These are phyloP conservation scores for Alectura lathami DNA, from an alignment of 2,113 vertebrate genomes.

Conservation along the genomic window DNA sequence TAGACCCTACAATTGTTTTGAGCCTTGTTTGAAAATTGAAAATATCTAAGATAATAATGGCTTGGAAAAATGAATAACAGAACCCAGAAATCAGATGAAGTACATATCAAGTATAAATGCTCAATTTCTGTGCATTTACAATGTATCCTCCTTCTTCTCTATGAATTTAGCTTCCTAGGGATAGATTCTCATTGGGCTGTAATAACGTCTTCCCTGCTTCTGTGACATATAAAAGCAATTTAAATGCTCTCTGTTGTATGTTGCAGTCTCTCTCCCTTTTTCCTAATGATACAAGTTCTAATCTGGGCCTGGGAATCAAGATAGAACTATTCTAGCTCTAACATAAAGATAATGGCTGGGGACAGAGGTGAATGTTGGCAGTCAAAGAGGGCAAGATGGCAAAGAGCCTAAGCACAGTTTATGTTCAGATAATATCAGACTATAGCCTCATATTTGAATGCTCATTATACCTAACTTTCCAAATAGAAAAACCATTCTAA, in stretches of 20 bases:
- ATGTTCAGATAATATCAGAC: not conserved
- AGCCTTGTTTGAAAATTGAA: not conserved
- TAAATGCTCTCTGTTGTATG: rapidly evolving
- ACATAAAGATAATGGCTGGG: not conserved
- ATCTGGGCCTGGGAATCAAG: not conserved
- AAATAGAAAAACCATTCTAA: not conserved
- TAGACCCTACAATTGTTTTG: no score
- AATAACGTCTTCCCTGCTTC: not conserved
- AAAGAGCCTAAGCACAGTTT: not conserved
- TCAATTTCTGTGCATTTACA: not conserved
- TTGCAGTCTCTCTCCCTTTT: not conserved
- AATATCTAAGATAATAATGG: not conserved
- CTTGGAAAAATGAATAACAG: not conserved
- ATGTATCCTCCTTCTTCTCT: not conserved
- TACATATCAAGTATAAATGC: not conserved
- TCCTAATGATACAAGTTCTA: not conserved
- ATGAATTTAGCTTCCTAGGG: not conserved
- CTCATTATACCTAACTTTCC: rapidly evolving
- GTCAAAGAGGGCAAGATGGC: rapidly evolving
- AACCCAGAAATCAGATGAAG: not conserved
- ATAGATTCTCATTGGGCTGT: not conserved
- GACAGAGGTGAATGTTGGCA: not conserved
- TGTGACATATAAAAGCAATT: not conserved
- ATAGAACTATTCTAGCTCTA: not conserved
- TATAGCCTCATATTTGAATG: not conserved